These are phyloP conservation scores for Smutsia gigantea DNA, from an alignment of 2,797 vertebrate genomes.

Conservation along the genomic window DNA sequence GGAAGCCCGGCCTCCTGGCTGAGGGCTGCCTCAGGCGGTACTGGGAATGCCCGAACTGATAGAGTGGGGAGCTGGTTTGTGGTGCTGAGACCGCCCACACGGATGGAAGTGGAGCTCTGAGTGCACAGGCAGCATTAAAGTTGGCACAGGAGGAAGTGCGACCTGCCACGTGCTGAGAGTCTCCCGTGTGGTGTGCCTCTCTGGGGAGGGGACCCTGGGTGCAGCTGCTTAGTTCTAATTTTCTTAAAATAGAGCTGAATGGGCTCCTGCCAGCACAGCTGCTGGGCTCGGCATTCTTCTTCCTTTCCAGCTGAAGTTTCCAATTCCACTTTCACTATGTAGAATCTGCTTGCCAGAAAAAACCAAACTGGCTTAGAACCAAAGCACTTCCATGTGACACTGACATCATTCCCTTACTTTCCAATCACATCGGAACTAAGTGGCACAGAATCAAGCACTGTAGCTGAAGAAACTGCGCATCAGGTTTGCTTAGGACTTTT, in stretches of 20 bases:
- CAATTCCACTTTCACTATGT: not conserved
- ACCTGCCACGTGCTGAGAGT: not conserved
- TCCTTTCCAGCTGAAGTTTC: not conserved
- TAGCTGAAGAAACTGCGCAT: not conserved
- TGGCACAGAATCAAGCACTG: accelerated
- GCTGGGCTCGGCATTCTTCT: not conserved
- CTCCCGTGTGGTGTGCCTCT: accelerated
- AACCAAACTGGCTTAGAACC: not conserved
- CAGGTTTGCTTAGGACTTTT: not conserved
- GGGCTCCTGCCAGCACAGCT: not conserved
- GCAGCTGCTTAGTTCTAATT: not conserved
- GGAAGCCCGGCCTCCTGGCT: not conserved
- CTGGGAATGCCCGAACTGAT: not conserved
- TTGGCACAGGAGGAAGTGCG: not conserved
- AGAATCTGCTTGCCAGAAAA: not conserved
- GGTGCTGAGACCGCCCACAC: accelerated
- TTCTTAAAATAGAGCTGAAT: not conserved
- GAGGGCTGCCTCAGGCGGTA: not conserved
- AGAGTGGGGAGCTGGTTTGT: accelerated
- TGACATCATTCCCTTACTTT: not conserved
- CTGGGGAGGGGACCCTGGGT: not conserved
- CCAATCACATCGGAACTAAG: no score
- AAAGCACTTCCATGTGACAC: not conserved
- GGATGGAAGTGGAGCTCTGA: not conserved
- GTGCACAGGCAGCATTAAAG: not conserved